Evolutionary conservation across 2,797 vertebrate genomes (phyloP).

Genomic region (Sparidentex hasta): DNA sequence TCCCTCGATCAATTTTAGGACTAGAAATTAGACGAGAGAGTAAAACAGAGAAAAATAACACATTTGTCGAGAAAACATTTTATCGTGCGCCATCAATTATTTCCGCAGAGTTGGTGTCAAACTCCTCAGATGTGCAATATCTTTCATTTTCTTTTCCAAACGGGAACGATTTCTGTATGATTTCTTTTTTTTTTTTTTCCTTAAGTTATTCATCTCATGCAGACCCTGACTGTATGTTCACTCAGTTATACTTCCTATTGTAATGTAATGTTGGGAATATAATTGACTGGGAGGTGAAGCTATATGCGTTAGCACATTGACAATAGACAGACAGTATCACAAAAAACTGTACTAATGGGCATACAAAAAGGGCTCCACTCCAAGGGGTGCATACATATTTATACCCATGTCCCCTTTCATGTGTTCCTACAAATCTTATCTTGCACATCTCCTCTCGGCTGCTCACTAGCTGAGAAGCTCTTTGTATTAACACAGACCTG

Average conservation of each 20-base stretch:
- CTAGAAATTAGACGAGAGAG: not conserved
- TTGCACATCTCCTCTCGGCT: conserved; percentile 72
- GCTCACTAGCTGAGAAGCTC: conserved; percentile 67
- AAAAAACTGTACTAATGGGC: conserved; percentile 79
- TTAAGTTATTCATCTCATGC: conserved; percentile 50
- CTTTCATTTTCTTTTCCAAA: conserved; percentile 30
- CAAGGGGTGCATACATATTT: conserved; percentile 83
- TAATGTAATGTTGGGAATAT: conserved; percentile 49
- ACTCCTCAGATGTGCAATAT: conserved; percentile 12
- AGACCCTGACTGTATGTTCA: conserved; percentile 33
- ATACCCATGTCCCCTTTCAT: conserved; percentile 80
- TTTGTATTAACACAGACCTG: conserved; percentile 81
- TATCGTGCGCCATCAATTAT: not conserved
- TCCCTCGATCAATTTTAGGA: not conserved
- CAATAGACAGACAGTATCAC: conserved; percentile 63
- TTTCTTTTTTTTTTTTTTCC: conserved; percentile 29
- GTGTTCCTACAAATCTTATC: conserved; percentile 80
- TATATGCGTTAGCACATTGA: conserved; percentile 50
- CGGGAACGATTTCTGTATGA: conserved; percentile 20
- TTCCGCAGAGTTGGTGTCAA: conserved; percentile 3
- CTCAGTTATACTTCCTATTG: conserved; percentile 35
- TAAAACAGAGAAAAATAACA: not conserved
- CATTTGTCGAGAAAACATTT: not conserved
- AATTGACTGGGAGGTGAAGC: conserved; percentile 64
- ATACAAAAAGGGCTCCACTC: conserved; percentile 78